Percentiles rank a stretch among this genome's conserved stretches.
These are phyloP conservation scores for Eristalinus aeneus DNA, from an alignment of 2,888 invertebrate species.

Conservation along the genomic window DNA sequence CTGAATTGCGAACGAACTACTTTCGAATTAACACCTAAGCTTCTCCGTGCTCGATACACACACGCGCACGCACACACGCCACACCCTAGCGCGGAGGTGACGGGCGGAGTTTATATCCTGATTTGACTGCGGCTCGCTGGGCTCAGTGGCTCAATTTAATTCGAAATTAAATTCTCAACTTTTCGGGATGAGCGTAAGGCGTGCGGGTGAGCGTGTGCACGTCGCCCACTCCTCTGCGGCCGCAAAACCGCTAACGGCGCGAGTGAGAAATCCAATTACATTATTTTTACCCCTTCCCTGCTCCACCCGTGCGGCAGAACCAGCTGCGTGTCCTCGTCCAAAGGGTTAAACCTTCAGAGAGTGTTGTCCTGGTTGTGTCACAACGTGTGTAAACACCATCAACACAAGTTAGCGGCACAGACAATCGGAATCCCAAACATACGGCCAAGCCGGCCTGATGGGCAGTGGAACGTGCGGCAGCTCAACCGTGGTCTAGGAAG, in stretches of 20 bases:
- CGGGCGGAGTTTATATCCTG: constrained; percentile 14
- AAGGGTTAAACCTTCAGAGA: constrained; percentile 42
- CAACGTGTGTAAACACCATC: constrained; percentile 37
- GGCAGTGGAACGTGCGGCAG: not conserved
- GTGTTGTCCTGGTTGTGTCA: constrained; percentile 7
- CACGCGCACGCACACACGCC: not conserved
- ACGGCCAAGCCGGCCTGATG: not conserved
- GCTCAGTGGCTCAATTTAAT: constrained; percentile 56
- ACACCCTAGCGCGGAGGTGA: not conserved
- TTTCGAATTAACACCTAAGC: constrained; percentile 38
- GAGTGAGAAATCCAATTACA: constrained; percentile 47
- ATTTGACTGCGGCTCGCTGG: constrained; percentile 36
- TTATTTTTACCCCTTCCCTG: not conserved
- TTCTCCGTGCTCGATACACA: not conserved
- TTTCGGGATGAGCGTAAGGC: not conserved
- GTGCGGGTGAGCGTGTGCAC: not conserved
- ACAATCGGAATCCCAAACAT: constrained; percentile 8
- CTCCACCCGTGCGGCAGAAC: not conserved
- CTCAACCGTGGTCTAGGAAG: not conserved
- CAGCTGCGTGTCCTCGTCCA: not conserved
- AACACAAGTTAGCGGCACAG: constrained; percentile 25
- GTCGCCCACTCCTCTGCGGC: not conserved
- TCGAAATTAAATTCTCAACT: constrained; percentile 55
- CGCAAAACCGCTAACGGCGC: constrained; percentile 40
- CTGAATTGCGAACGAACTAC: constrained; percentile 8